These are phyloP conservation scores for Phylloscopus trochiloides DNA, from an alignment of 2,113 vertebrate genomes.

Conservation along the genomic window DNA sequence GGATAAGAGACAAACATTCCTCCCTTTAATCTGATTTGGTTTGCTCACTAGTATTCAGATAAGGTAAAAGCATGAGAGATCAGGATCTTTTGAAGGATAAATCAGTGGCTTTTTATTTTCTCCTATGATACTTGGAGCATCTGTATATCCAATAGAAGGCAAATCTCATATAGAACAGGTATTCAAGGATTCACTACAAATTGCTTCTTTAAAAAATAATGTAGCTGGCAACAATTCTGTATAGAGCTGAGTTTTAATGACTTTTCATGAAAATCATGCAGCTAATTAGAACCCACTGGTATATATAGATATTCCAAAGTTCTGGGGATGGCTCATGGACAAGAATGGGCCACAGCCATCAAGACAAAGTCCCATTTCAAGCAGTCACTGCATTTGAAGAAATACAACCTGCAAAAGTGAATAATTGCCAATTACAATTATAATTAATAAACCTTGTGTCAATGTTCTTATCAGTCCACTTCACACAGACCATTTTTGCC, in stretches of 20 bases:
- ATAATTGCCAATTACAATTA: background rate
- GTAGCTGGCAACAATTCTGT: background rate
- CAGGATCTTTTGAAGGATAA: constrained; percentile 32
- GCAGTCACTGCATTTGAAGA: background rate
- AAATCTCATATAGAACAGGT: background rate
- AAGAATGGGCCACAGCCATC: background rate
- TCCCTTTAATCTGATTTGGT: constrained; percentile 66
- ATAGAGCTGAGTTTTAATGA: background rate
- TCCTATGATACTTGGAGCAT: background rate
- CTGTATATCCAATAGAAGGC: background rate
- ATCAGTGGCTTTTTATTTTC: constrained; percentile 20
- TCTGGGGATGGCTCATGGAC: background rate
- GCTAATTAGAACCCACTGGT: background rate
- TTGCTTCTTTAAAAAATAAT: background rate
- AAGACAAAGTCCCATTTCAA: background rate
- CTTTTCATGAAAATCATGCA: background rate
- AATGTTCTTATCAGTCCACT: background rate
- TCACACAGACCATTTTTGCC: background rate
- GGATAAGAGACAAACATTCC: constrained; percentile 22
- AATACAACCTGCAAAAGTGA: background rate
- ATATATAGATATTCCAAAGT: background rate
- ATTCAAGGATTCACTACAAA: background rate
- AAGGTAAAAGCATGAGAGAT: constrained; percentile 39
- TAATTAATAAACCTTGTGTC: background rate
- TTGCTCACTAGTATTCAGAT: constrained; percentile 29